Percentiles rank a stretch among this genome's conserved stretches.
Conservation (phyloP, 1,140 invertebrate species). For the Microplitis demolitor region DNA sequence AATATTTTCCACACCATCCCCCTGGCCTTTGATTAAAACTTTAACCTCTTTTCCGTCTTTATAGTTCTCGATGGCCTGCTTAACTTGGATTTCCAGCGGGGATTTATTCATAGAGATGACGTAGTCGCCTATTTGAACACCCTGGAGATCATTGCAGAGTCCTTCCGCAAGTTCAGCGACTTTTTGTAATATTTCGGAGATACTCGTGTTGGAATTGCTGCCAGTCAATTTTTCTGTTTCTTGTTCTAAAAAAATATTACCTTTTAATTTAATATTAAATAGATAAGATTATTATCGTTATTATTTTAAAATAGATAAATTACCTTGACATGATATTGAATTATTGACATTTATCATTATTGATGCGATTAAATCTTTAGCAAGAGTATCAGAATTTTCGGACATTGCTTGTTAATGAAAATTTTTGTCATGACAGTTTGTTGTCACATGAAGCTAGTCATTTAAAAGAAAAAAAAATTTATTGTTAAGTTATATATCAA, state of each 20-base stretch:
- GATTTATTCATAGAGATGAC: conserved; percentile 15
- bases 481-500: too few species aligned
- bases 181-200: not conserved
- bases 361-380: conserved; percentile 37
- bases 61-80: conserved; percentile 13
- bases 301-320: not conserved
- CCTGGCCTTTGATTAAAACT: conserved; percentile 5
- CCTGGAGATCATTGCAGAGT: conserved; percentile 22
- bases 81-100: conserved; percentile 40
- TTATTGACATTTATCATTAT: conserved; percentile 19
- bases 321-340: not conserved
- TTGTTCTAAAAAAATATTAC: not conserved
- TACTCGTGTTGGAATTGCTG: not conserved
- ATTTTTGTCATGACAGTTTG: not conserved
- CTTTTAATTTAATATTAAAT: too few species aligned
- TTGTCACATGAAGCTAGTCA: not conserved
- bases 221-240: not conserved
- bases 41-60: not conserved
- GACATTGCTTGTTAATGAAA: conserved; percentile 10
- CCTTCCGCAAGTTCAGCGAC: conserved; percentile 4
- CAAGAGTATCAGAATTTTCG: conserved; percentile 34
- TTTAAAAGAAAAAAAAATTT: too few species aligned
- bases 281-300: too few species aligned
- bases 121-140: conserved; percentile 45
- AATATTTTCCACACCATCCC: not conserved